Evolutionary conservation across 2,888 invertebrate genomes (phyloP).

Genomic region (Polyommatus iphigenia): DNA sequence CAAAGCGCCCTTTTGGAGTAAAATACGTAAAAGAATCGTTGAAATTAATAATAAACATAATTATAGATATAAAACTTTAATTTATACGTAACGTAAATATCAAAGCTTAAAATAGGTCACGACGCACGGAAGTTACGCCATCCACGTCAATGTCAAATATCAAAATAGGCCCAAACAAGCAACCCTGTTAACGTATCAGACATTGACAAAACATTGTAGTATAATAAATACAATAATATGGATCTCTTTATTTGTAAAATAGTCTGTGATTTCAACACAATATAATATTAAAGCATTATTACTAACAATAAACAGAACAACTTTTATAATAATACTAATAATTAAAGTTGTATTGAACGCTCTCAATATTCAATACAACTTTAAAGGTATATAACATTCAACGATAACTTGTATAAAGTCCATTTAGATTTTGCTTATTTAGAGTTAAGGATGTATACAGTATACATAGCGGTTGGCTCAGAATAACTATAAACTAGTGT

Average conservation of each 20-base stretch:
- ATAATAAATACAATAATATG: no score
- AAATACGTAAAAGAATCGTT: no score
- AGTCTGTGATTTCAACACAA: neutral
- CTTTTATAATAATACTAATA: neutral
- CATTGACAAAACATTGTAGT: no score
- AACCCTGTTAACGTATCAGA: neutral
- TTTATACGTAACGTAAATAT: neutral
- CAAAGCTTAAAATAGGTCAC: neutral
- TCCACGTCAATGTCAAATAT: neutral
- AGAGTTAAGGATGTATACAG: slow-evolving; percentile 1
- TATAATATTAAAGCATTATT: neutral
- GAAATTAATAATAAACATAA: no score
- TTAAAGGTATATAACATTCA: neutral
- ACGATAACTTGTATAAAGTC: neutral
- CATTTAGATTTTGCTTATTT: slow-evolving; percentile 10
- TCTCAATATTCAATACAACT: neutral
- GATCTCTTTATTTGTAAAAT: no score
- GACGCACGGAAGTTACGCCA: neutral
- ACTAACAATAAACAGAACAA: neutral
- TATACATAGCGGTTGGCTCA: neutral
- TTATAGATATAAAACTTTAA: no score
- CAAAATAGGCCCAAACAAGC: neutral
- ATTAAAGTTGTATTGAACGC: neutral
- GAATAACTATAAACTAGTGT: slow-evolving; percentile 5
- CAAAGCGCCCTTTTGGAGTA: no score